phyloP scores from a whole-genome alignment of 2,797 vertebrate genomes.

The Typhlichthys subterraneus region DNA sequence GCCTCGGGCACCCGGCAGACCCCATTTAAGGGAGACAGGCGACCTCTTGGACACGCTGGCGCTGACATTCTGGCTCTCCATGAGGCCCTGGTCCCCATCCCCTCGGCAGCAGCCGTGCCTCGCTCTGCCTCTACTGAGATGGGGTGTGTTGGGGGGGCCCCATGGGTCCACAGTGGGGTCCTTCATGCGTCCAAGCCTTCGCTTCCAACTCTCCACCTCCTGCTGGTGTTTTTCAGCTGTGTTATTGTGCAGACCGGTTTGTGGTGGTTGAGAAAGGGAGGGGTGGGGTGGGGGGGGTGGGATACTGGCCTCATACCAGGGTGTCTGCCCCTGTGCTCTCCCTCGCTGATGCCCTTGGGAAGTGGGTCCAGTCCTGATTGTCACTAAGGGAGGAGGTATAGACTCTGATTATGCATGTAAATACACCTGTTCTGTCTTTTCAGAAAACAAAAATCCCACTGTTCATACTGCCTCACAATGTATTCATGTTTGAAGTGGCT shows the following conservation, averaged over 20 bases:
- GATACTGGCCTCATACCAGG: conserved; percentile 54
- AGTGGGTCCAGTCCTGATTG: conserved; percentile 48
- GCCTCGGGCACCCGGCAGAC: conserved; percentile 64
- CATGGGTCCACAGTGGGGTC: conserved; percentile 37
- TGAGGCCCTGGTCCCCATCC: conserved; percentile 33
- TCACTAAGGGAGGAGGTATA: conserved; percentile 60
- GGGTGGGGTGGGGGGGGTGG: conserved; percentile 21
- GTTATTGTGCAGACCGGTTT: conserved; percentile 24
- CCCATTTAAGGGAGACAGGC: conserved; percentile 70
- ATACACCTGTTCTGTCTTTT: conserved; percentile 58
- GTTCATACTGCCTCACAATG: conserved; percentile 21
- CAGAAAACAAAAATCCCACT: conserved; percentile 33
- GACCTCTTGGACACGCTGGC: conserved; percentile 67
- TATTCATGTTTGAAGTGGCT: conserved; percentile 17
- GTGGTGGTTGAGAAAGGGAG: neutral
- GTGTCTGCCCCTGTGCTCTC: conserved; percentile 41
- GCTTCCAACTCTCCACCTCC: conserved; percentile 16
- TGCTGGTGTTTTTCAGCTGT: conserved; percentile 27
- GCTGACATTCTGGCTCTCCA: conserved; percentile 36
- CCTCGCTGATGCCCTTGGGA: conserved; percentile 46
- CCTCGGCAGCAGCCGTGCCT: conserved; percentile 12
- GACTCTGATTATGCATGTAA: conserved; percentile 62
- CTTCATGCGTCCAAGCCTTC: conserved; percentile 43
- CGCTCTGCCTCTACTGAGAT: conserved; percentile 13
- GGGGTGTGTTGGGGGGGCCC: conserved; percentile 29